Evolutionary conservation across 1,140 invertebrate genomes (phyloP).

Genomic region (Lordiphosa mommai): DNA sequence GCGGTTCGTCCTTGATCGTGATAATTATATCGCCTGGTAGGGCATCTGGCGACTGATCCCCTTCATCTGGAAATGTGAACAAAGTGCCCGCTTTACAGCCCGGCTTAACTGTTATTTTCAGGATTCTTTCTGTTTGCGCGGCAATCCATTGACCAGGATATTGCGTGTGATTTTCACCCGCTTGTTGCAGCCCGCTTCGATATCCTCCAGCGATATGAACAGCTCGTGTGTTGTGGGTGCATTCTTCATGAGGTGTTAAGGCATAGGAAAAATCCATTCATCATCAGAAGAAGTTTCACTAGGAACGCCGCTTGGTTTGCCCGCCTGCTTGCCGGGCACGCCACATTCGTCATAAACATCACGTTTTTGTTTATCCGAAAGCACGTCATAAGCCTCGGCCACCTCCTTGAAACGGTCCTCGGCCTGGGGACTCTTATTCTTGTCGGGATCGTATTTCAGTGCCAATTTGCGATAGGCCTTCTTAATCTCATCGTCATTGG

Average conservation of each 20-base stretch:
- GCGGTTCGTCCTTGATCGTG: conserved; percentile 94
- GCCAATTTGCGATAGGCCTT: conserved; percentile 92
- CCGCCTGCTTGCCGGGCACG: conserved; percentile 92
- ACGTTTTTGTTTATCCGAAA: conserved; percentile 92
- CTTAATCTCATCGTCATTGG: conserved; percentile 92
- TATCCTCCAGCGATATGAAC: conserved; percentile 89
- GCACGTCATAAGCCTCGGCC: conserved; percentile 91
- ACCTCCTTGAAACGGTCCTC: conserved; percentile 94
- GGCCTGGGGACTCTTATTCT: conserved; percentile 94
- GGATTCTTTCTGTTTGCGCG: conserved; percentile 91
- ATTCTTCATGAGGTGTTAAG: conserved; percentile 83
- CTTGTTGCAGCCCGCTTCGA: conserved; percentile 89
- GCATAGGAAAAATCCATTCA: no score
- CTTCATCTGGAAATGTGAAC: conserved; percentile 95
- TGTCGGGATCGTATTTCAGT: conserved; percentile 94
- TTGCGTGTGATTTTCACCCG: conserved; percentile 96
- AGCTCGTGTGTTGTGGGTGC: conserved; percentile 92
- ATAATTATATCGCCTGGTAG: conserved; percentile 97
- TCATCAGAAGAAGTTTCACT: conserved; percentile 86
- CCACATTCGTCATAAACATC: conserved; percentile 97
- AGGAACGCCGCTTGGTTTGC: conserved; percentile 89
- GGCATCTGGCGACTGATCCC: conserved; percentile 91
- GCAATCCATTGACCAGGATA: conserved; percentile 83
- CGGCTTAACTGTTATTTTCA: conserved; percentile 93
- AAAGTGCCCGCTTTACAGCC: conserved; percentile 98